A percentile compares a stretch with the other conserved stretches of the same genome.
These are phyloP conservation scores for Tangachromis dhanisi DNA, from an alignment of 2,113 vertebrate genomes.

Conservation along the genomic window DNA sequence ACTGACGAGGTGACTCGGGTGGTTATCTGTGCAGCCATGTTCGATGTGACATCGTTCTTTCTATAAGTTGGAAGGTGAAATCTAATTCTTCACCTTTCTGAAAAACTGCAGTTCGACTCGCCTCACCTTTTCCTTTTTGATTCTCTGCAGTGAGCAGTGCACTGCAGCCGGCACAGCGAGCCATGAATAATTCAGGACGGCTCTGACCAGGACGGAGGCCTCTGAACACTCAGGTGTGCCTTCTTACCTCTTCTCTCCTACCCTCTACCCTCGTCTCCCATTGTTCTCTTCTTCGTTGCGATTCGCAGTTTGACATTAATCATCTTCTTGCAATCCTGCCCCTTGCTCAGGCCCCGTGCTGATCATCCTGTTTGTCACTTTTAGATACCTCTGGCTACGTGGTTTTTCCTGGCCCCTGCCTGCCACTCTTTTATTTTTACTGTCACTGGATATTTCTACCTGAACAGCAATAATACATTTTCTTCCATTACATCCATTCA, in stretches of 20 bases:
- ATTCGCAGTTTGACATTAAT: neutral
- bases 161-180: neutral
- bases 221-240: conserved; percentile 14
- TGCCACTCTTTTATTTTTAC: neutral
- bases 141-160: neutral
- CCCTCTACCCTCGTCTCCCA: neutral
- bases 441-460: neutral
- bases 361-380: neutral
- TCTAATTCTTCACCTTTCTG: neutral
- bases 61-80: neutral
- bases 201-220: conserved; percentile 12
- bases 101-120: neutral
- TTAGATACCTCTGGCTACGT: neutral
- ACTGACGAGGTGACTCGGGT: rapidly evolving
- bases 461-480: neutral
- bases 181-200: conserved; percentile 43
- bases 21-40: neutral
- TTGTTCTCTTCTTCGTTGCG: neutral
- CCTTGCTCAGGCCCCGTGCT: neutral
- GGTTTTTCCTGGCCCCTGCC: neutral
- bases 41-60: neutral
- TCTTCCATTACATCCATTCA: neutral
- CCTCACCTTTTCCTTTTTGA: neutral
- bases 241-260: neutral
- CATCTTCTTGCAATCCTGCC: neutral